These are phyloP conservation scores for Sminthurinus aureus DNA, from an alignment of 2,888 invertebrate species.

Conservation along the genomic window DNA sequence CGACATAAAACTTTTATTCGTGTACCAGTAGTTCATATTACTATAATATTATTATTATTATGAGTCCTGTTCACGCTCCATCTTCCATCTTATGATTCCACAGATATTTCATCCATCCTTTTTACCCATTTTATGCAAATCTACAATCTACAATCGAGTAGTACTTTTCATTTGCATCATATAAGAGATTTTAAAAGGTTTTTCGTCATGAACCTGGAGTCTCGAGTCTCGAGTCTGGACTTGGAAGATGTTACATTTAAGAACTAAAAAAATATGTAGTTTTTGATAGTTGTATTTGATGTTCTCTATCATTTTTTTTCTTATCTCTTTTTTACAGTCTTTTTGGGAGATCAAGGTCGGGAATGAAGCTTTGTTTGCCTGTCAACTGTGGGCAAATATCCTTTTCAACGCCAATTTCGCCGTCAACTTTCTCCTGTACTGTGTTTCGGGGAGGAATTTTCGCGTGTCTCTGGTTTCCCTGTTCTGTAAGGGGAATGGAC, in stretches of 20 bases:
- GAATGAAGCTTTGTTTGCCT: conserved; percentile 35
- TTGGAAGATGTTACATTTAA: neutral
- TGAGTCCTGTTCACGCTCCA: neutral
- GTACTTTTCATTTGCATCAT: too few species aligned
- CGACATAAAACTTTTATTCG: too few species aligned
- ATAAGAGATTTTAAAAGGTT: too few species aligned
- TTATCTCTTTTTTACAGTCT: conserved; percentile 24
- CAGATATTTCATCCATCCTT: too few species aligned
- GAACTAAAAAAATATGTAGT: neutral
- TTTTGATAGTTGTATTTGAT: too few species aligned
- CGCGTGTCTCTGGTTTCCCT: conserved; percentile 67
- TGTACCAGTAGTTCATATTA: too few species aligned
- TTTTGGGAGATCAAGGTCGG: conserved; percentile 30
- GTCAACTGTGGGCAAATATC: conserved; percentile 64
- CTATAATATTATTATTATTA: neutral
- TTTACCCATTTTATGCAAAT: too few species aligned
- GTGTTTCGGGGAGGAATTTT: conserved; percentile 82
- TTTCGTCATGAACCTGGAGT: too few species aligned
- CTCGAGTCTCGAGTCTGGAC: neutral
- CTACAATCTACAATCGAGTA: too few species aligned
- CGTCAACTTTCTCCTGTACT: conserved; percentile 83
- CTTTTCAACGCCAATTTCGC: conserved; percentile 84
- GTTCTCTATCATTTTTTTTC: neutral
- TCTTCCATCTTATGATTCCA: neutral
- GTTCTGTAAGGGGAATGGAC: conserved; percentile 24